These are phyloP conservation scores for Tetanocera ferruginea DNA, from an alignment of 2,888 invertebrate species.

Conservation along the genomic window DNA sequence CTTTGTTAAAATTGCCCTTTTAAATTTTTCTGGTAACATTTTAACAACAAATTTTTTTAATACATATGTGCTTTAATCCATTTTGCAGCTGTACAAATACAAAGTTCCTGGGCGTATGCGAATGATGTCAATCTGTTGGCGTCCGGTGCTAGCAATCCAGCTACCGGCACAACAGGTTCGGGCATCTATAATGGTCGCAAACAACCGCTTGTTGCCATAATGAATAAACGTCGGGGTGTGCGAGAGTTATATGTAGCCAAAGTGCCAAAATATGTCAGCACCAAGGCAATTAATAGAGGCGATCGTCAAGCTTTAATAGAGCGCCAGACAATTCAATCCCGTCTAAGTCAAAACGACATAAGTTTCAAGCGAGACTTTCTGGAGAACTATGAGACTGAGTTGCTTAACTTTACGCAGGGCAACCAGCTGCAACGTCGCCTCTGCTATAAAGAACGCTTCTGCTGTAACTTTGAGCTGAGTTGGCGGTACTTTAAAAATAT, in stretches of 20 bases:
- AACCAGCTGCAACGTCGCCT: conserved; percentile 30
- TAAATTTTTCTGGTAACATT: too few species aligned
- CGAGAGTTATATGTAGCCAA: conserved; percentile 57
- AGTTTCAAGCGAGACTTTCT: conserved; percentile 58
- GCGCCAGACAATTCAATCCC: not conserved
- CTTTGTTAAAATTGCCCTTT: too few species aligned
- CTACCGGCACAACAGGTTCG: conserved; percentile 77
- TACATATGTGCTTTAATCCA: conserved; percentile 23
- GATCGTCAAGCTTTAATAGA: conserved; percentile 8
- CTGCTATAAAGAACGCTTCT: conserved; percentile 52
- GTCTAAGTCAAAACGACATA: conserved; percentile 39
- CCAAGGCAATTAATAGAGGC: conserved; percentile 15
- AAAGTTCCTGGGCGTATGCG: conserved; percentile 78
- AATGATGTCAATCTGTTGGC: conserved; percentile 80
- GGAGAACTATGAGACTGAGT: conserved; percentile 50
- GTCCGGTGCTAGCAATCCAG: conserved; percentile 78
- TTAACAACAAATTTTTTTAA: too few species aligned
- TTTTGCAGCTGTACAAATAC: conserved; percentile 73
- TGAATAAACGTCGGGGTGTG: conserved; percentile 53
- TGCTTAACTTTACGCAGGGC: conserved; percentile 35
- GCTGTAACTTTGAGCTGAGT: conserved; percentile 59
- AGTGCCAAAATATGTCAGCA: conserved; percentile 55
- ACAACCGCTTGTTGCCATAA: conserved; percentile 55
- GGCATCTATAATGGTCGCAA: conserved; percentile 78
- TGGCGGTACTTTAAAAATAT: conserved; percentile 40